Conservation (phyloP, 2,797 vertebrate species). For the Lithobates pipiens region DNA sequence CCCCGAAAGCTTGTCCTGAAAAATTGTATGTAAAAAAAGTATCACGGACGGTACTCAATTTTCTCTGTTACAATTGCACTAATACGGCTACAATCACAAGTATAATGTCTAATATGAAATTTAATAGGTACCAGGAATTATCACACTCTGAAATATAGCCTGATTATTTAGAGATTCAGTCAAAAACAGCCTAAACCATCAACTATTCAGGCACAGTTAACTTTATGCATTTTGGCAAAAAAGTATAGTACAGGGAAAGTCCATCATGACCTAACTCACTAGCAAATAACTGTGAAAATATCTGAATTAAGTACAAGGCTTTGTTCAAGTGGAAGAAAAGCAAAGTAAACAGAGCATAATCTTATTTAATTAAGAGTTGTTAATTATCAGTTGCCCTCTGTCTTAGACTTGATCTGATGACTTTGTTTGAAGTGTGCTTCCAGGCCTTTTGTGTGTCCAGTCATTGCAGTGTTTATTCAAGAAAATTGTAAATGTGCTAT, state of each 20-base stretch:
- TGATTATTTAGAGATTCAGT: too few relatives aligned
- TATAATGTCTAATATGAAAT: too few relatives aligned
- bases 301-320: constrained; percentile 14
- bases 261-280: not conserved
- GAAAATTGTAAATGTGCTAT: constrained; percentile 67
- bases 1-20: too few relatives aligned
- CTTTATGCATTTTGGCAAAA: too few relatives aligned
- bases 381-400: constrained; percentile 49
- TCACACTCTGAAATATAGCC: too few relatives aligned
- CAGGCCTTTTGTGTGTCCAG: constrained; percentile 78
- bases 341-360: constrained; percentile 42
- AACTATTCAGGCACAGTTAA: not conserved
- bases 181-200: not conserved
- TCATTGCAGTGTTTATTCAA: constrained; percentile 73
- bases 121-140: too few relatives aligned
- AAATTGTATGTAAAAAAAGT: too few relatives aligned
- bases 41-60: too few relatives aligned
- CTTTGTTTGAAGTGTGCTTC: constrained; percentile 75
- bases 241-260: not conserved
- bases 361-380: constrained; percentile 54
- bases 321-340: constrained; percentile 33
- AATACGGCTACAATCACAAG: too few relatives aligned
- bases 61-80: too few relatives aligned
- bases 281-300: constrained; percentile 7
- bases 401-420: constrained; percentile 69